Conservation (phyloP, 2,113 vertebrate species). For the Neopipo cinnamomea region DNA sequence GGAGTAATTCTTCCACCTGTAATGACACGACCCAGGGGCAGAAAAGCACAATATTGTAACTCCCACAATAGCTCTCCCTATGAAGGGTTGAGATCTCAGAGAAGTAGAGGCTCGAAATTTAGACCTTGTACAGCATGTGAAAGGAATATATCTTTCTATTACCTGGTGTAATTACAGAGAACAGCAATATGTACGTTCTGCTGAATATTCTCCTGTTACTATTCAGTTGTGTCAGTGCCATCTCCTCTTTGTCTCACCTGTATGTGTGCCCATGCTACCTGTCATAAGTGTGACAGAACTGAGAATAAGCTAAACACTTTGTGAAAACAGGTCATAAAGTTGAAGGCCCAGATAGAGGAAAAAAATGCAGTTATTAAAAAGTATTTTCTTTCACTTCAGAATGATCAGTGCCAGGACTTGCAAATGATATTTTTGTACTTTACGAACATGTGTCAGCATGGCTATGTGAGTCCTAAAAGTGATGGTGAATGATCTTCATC, state of each 20-base stretch:
- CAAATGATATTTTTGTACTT: neutral
- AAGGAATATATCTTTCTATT: neutral
- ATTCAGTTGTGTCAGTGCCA: neutral
- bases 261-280: neutral
- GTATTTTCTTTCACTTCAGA: conserved; percentile 11
- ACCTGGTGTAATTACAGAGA: neutral
- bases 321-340: neutral
- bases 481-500: neutral
- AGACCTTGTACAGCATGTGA: neutral
- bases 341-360: neutral
- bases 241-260: neutral
- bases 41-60: neutral
- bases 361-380: neutral
- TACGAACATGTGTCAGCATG: neutral
- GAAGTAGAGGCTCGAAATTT: neutral
- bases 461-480: neutral
- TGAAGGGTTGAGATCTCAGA: neutral
- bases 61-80: neutral
- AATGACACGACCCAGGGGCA: conserved; percentile 19
- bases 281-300: neutral
- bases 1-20: conserved; percentile 23
- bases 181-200: neutral
- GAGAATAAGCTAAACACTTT: neutral
- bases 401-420: neutral
- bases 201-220: neutral